Conservation (phyloP, 2,113 vertebrate species). For the Larimichthys crocea region DNA sequence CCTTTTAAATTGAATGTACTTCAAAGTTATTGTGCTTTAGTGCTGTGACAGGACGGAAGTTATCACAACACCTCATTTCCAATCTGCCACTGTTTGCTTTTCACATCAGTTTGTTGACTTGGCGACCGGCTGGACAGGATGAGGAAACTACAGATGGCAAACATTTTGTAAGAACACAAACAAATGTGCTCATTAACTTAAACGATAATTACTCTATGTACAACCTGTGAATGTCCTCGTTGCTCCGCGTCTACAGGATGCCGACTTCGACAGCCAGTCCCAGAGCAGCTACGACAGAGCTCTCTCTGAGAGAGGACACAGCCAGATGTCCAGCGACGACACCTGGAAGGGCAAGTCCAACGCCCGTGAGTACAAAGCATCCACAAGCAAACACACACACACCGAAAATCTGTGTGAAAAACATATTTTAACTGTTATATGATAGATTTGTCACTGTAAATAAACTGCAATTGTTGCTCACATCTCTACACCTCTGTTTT, state of each 20-base stretch:
- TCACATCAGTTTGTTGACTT: slow-evolving; percentile 90
- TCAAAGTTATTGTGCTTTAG: background rate
- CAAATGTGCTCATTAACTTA: background rate
- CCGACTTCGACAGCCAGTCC: slow-evolving; percentile 93
- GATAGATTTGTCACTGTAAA: background rate
- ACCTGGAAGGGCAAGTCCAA: slow-evolving; percentile 92
- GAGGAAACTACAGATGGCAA: slow-evolving; percentile 90
- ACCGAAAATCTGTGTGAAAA: background rate
- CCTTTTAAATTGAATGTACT: background rate
- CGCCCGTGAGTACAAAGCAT: slow-evolving; percentile 82
- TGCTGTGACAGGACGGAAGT: background rate
- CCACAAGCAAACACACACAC: slow-evolving; percentile 24
- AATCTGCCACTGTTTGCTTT: slow-evolving; percentile 48
- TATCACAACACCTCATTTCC: slow-evolving; percentile 2
- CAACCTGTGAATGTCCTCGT: background rate
- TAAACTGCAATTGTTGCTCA: too few species aligned
- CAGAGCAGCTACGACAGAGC: slow-evolving; percentile 96
- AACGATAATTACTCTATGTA: background rate
- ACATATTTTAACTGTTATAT: too few species aligned
- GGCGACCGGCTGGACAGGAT: slow-evolving; percentile 93
- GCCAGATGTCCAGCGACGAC: slow-evolving; percentile 96
- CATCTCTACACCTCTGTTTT: background rate
- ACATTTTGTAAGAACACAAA: slow-evolving; percentile 87
- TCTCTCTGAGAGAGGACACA: slow-evolving; percentile 94
- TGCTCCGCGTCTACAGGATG: slow-evolving; percentile 84